Conservation (phyloP, 2,888 invertebrate genomes). For the Oligia latruncula region DNA sequence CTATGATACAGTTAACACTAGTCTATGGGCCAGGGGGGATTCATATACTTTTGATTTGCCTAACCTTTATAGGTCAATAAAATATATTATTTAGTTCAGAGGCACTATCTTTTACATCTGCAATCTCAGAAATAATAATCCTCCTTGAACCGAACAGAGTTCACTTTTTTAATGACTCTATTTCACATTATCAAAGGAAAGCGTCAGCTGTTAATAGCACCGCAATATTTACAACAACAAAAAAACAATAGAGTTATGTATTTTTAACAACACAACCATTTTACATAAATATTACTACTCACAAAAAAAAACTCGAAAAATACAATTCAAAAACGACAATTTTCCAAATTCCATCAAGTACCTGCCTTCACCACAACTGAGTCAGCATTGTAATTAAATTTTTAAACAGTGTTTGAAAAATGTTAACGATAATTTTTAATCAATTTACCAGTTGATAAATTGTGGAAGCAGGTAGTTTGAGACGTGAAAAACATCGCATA, state of each 20-base stretch:
- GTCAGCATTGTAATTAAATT: slow-evolving; percentile 10
- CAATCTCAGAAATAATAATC: neutral
- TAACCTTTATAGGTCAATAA: too few species aligned
- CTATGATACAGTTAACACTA: too few species aligned
- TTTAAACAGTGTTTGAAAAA: slow-evolving; percentile 33
- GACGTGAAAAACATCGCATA: slow-evolving; percentile 27
- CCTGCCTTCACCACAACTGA: slow-evolving; percentile 13
- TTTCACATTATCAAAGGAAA: neutral
- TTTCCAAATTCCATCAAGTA: neutral
- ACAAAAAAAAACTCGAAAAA: neutral
- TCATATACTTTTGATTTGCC: too few species aligned
- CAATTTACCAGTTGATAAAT: slow-evolving; percentile 38
- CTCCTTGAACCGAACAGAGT: neutral
- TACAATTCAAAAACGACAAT: slow-evolving; percentile 23
- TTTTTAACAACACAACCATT: neutral
- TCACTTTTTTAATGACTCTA: neutral
- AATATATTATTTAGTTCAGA: neutral
- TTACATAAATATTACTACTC: neutral
- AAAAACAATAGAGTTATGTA: neutral
- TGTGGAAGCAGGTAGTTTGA: slow-evolving; percentile 18
- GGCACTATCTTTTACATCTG: neutral
- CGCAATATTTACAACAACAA: neutral
- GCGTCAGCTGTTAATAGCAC: neutral
- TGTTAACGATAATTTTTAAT: slow-evolving; percentile 55
- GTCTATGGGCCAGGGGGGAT: too few species aligned